These are phyloP conservation scores for Varanus komodoensis DNA, from an alignment of 2,113 vertebrate genomes.

Conservation along the genomic window DNA sequence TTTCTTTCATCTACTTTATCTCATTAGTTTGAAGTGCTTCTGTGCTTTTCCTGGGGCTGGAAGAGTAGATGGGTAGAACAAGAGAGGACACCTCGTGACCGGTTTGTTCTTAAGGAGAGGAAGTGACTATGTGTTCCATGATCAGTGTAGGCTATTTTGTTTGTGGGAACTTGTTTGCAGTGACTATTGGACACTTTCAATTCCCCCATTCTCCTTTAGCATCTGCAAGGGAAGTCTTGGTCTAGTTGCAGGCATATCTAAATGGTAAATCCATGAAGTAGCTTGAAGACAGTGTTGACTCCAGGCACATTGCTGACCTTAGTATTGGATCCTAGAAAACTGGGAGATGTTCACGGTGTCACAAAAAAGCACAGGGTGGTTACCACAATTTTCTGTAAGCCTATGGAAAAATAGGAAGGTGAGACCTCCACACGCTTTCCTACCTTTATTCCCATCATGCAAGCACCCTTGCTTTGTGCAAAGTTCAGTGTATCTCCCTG, in stretches of 20 bases:
- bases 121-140: constrained; percentile 37
- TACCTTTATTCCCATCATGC: background rate
- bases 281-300: background rate
- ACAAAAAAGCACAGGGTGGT: background rate
- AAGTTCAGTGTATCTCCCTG: background rate
- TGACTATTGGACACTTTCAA: constrained; percentile 11
- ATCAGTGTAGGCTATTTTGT: constrained; percentile 29
- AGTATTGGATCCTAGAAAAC: background rate
- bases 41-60: constrained; percentile 40
- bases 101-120: constrained; percentile 55
- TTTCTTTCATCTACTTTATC: constrained; percentile 30
- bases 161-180: constrained; percentile 50
- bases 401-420: background rate
- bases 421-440: background rate
- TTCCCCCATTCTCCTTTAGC: constrained; percentile 47
- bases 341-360: background rate
- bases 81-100: background rate
- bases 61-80: background rate
- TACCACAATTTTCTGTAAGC: background rate
- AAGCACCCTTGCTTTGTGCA: background rate
- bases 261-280: constrained; percentile 54
- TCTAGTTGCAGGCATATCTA: constrained; percentile 47
- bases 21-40: constrained; percentile 53
- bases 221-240: constrained; percentile 17
- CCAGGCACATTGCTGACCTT: constrained; percentile 41